phyloP scores from a whole-genome alignment of 2,113 vertebrate species.

The Nettapus auritus region DNA sequence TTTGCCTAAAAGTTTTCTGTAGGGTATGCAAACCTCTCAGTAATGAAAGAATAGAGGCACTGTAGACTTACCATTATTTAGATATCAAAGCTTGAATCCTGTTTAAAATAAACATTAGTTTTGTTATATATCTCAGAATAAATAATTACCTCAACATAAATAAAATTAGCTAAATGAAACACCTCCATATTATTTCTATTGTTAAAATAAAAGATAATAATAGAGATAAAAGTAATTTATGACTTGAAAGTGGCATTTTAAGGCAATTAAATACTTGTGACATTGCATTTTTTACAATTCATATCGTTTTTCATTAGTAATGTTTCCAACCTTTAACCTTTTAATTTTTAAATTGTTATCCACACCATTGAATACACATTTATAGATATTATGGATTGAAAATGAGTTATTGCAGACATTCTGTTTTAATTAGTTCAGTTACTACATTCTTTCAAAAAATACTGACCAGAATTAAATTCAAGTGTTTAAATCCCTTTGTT shows the following conservation, averaged over 20 bases:
- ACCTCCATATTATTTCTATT: neutral
- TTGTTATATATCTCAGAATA: neutral
- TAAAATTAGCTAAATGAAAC: neutral
- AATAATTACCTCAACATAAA: neutral
- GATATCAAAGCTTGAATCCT: slow-evolving; percentile 46
- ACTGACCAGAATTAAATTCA: neutral
- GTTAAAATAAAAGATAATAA: neutral
- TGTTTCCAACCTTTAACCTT: neutral
- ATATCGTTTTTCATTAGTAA: neutral
- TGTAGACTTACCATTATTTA: slow-evolving; percentile 68
- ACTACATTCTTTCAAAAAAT: neutral
- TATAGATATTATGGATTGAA: neutral
- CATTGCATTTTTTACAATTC: neutral
- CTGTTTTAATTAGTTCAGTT: neutral
- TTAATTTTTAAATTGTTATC: neutral
- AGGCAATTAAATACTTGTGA: neutral
- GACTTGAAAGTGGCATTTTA: neutral
- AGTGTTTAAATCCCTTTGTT: slow-evolving; percentile 6
- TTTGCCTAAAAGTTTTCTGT: neutral
- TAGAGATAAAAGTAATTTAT: neutral
- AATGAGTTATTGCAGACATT: neutral
- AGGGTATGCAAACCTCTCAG: neutral
- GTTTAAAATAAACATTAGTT: slow-evolving; percentile 28
- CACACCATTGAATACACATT: neutral
- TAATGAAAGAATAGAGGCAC: neutral